Conservation (phyloP, 1,140 invertebrate genomes). For the Zaprionus africanus region DNA sequence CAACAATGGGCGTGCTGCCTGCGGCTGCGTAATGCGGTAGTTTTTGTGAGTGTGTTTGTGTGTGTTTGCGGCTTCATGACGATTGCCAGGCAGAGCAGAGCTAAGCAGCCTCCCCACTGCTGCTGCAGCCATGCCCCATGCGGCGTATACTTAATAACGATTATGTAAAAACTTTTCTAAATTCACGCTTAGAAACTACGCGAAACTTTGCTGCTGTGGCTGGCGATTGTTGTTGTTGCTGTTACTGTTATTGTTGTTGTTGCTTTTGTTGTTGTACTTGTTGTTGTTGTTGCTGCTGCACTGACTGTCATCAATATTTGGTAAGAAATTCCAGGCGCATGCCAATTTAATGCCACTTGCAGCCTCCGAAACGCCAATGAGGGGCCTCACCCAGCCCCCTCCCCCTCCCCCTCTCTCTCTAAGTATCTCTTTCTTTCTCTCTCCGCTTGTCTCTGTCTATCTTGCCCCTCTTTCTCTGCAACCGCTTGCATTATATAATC, state of each 20-base stretch:
- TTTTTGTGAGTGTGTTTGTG: slow-evolving; percentile 4
- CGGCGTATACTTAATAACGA: slow-evolving; percentile 40
- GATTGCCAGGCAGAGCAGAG: slow-evolving; percentile 18
- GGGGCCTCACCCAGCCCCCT: not conserved
- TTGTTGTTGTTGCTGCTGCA: slow-evolving; percentile 10
- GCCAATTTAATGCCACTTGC: slow-evolving; percentile 63
- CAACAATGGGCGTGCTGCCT: slow-evolving; percentile 27
- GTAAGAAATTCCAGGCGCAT: slow-evolving; percentile 74
- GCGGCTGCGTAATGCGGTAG: slow-evolving; percentile 68
- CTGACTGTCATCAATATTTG: slow-evolving; percentile 74
- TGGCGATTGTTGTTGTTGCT: not conserved
- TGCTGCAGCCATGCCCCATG: not conserved
- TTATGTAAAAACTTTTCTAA: slow-evolving; percentile 61
- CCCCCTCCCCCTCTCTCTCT: not conserved
- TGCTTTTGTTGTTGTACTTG: not conserved
- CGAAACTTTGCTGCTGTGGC: slow-evolving; percentile 4
- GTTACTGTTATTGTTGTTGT: not conserved
- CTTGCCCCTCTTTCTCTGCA: slow-evolving; percentile 8
- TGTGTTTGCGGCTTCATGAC: slow-evolving; percentile 32
- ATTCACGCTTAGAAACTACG: slow-evolving; percentile 32
- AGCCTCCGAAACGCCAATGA: slow-evolving; percentile 38
- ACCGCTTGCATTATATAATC: slow-evolving; percentile 59
- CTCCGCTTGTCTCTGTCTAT: slow-evolving; percentile 30
- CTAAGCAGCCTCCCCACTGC: slow-evolving; percentile 17
- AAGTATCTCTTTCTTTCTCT: slow-evolving; percentile 19